Evolutionary conservation across 2,113 vertebrate genomes (phyloP).

Genomic region (Puma concolor): DNA sequence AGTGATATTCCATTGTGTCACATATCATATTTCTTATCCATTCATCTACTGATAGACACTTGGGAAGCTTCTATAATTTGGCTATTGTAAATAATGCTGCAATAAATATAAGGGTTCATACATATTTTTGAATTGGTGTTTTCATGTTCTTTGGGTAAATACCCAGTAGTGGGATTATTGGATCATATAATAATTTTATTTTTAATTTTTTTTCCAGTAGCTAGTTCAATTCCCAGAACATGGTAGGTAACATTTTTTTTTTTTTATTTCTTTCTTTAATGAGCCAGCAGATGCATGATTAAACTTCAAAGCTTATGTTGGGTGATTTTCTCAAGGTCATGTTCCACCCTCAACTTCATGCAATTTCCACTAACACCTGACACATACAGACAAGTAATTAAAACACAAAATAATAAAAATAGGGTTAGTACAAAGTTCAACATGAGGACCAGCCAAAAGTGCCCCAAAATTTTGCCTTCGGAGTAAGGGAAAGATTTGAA

Average conservation of each 20-base stretch:
- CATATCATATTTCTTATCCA: background rate
- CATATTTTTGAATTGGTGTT: background rate
- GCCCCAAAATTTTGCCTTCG: background rate
- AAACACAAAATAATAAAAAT: background rate
- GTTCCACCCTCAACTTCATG: background rate
- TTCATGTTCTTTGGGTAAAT: background rate
- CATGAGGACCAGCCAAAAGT: background rate
- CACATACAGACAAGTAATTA: background rate
- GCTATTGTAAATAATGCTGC: background rate
- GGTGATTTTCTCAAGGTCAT: background rate
- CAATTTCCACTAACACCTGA: background rate
- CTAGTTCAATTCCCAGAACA: background rate
- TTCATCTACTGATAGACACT: background rate
- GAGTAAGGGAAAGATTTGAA: background rate
- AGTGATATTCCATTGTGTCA: background rate
- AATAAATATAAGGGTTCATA: background rate
- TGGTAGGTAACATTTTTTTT: background rate
- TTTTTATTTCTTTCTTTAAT: background rate
- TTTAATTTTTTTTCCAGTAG: background rate
- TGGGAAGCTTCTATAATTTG: background rate
- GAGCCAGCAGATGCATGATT: background rate
- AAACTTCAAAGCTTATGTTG: background rate
- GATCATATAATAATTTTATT: background rate
- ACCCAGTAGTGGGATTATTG: background rate
- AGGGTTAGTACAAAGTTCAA: background rate